A percentile compares a stretch with the other conserved stretches of the same genome.
phyloP scores from a whole-genome alignment of 2,113 vertebrate species.

The Varanus komodoensis region DNA sequence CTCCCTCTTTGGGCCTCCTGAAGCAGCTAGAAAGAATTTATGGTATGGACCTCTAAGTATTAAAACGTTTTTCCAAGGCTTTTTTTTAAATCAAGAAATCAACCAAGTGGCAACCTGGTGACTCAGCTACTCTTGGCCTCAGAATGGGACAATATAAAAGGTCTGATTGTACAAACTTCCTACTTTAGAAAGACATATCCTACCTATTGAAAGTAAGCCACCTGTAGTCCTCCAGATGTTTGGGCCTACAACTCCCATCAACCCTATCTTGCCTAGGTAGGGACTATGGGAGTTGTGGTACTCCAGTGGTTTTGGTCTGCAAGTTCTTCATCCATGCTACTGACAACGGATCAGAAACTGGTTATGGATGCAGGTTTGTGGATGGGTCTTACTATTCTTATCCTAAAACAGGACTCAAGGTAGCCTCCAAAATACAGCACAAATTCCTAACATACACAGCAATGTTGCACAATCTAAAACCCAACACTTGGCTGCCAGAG shows the following conservation, averaged over 20 bases:
- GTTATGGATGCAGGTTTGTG: not conserved
- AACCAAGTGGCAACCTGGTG: not conserved
- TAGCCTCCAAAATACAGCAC: not conserved
- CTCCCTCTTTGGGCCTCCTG: not conserved
- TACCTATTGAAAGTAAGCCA: too few species aligned
- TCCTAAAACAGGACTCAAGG: too few species aligned
- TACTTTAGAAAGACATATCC: too few species aligned
- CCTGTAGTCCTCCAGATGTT: too few species aligned
- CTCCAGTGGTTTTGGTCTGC: too few species aligned
- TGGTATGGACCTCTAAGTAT: not conserved
- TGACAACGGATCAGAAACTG: not conserved
- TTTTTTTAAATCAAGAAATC: not conserved
- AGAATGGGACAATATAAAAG: not conserved
- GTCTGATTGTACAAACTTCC: too few species aligned
- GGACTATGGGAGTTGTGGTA: too few species aligned
- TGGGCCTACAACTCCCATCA: too few species aligned
- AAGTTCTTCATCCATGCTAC: too few species aligned
- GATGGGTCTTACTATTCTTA: not conserved
- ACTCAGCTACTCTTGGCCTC: not conserved
- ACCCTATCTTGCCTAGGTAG: too few species aligned
- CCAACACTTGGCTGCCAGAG: not conserved
- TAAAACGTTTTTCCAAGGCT: not conserved
- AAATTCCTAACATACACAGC: not conserved
- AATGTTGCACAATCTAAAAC: not conserved
- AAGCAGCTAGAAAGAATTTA: conserved; percentile 2